phyloP scores from a whole-genome alignment of 2,113 vertebrate genomes.

The Eleginops maclovinus region DNA sequence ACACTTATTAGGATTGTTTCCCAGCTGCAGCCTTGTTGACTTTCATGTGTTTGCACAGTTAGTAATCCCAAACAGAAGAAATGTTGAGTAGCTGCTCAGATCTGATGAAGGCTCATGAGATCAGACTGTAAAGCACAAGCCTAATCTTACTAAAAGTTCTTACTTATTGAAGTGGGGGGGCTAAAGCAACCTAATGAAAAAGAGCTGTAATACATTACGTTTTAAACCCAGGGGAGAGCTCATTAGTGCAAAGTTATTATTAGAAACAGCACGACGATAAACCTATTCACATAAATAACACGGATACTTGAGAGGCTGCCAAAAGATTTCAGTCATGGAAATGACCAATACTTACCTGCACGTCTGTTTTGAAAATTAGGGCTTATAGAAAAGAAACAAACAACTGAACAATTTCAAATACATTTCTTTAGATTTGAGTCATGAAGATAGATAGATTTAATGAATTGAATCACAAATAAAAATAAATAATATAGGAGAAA shows the following conservation, averaged over 20 bases:
- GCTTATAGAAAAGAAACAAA: too few relatives aligned
- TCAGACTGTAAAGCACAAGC: constrained; percentile 23
- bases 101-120: constrained; percentile 26
- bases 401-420: too few relatives aligned
- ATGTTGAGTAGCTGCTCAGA: background rate
- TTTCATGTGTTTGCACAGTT: background rate
- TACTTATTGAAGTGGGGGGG: background rate
- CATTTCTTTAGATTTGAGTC: too few relatives aligned
- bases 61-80: constrained; percentile 15
- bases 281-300: too few relatives aligned
- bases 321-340: too few relatives aligned
- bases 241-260: background rate
- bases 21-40: background rate
- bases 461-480: too few relatives aligned
- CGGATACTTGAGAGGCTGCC: too few relatives aligned
- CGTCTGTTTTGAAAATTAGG: too few relatives aligned
- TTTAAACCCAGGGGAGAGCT: background rate
- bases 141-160: constrained; percentile 26
- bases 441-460: too few relatives aligned
- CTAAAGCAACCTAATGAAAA: background rate
- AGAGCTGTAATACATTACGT: background rate
- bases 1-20: background rate
- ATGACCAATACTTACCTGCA: too few relatives aligned
- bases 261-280: background rate
- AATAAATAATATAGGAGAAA: too few relatives aligned